phyloP scores from a whole-genome alignment of 1,140 invertebrate species.

The Arion vulgaris region DNA sequence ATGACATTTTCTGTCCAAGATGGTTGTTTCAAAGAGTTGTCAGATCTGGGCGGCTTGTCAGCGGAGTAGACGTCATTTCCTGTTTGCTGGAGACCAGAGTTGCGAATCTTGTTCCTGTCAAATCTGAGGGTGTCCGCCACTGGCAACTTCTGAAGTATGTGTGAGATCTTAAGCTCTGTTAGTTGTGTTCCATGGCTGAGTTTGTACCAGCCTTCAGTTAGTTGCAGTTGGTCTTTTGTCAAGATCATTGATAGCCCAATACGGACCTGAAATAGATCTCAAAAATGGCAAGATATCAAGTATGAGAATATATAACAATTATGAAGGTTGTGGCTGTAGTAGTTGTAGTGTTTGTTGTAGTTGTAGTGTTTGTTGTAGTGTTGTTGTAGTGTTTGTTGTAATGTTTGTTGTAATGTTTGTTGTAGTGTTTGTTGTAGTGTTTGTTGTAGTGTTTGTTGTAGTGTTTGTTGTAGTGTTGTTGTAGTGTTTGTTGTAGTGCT shows the following conservation, averaged over 20 bases:
- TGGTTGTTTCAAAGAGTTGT: background rate
- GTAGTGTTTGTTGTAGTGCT: no score
- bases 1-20: background rate
- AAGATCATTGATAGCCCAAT: background rate
- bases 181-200: background rate
- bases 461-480: no score
- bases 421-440: no score
- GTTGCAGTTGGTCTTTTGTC: background rate
- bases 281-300: no score
- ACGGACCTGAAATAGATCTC: background rate
- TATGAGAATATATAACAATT: no score
- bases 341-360: no score
- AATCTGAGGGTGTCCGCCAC: background rate
- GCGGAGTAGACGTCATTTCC: background rate
- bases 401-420: no score
- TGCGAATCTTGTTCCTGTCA: background rate
- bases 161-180: background rate
- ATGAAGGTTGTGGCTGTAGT: no score
- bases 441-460: no score
- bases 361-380: no score
- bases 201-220: conserved; percentile 12
- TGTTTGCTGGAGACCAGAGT: background rate
- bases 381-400: no score
- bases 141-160: background rate
- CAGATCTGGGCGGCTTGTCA: no score